A percentile compares a stretch with the other conserved stretches of the same genome.
Evolutionary conservation across 2,113 vertebrate species (phyloP).

Genomic region (Tetraodon nigroviridis): DNA sequence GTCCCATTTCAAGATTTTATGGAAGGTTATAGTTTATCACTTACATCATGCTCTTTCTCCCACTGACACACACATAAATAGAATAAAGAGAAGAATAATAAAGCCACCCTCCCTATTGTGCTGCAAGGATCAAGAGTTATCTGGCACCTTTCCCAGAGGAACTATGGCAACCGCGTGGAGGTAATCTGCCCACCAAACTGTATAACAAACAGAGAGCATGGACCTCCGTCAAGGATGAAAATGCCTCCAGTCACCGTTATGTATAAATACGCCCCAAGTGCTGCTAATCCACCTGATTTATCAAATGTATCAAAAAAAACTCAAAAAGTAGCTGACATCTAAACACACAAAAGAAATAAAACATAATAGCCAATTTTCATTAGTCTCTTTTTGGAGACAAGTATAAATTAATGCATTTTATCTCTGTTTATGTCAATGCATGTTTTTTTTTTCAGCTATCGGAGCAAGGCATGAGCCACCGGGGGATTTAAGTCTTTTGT

Average conservation of each 20-base stretch:
- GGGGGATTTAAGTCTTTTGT: conserved; percentile 28
- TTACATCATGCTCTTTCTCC: background rate
- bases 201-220: no score
- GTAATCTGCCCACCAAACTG: background rate
- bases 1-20: conserved; percentile 14
- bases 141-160: conserved; percentile 27
- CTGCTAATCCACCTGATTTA: no score
- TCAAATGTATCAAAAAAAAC: no score
- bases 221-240: no score
- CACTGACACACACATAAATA: conserved; percentile 1
- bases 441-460: background rate
- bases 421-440: conserved; percentile 5
- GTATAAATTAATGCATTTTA: conserved; percentile 15
- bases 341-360: conserved; percentile 47
- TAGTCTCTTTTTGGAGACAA: conserved; percentile 28
- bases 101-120: conserved; percentile 1
- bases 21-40: conserved; percentile 1
- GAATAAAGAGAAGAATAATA: background rate
- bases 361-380: conserved; percentile 28
- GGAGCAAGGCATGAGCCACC: conserved; percentile 21
- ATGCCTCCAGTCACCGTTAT: no score
- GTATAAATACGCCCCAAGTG: no score
- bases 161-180: conserved; percentile 6
- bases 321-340: conserved; percentile 41
- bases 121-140: conserved; percentile 19